Base-by-base conservation (phyloP, 1,140 invertebrate species). In the Drosophila parabipectinata region DNA sequence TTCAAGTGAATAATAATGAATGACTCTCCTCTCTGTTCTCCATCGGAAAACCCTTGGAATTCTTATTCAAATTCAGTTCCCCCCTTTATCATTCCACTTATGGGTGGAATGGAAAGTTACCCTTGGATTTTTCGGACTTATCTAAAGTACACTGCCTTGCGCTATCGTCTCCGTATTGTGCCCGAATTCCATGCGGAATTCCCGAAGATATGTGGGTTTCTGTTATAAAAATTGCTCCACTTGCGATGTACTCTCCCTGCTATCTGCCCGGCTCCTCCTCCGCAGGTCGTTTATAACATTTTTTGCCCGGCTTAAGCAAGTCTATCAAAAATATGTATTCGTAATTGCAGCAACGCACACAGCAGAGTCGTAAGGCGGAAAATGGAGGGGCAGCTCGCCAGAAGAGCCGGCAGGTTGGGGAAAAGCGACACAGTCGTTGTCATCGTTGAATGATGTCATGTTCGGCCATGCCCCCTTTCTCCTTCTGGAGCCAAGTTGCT, bases 361-460 rank as follows among this genome's bases (percentile, higher is more conserved):
- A 57, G 34, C 21, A 54, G 14, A 28, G 30, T 32, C 28, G 41
- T 30, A 15, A 37, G 15, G 12, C n/a, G 44, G 24, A 21, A 32
- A 8, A 14, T 26, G 53, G 26, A 7, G 41, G 26, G 53, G 24
- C 32, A 44, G 24, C 12, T 44, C n/a, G 21, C 21, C 21, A 21
- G 21, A 21, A 21, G 21, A 21, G 21, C 21, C 21, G 21, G 21
- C 21, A 37, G 61, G 26, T 69, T 73, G 77, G 67, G 82, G 66
- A 87, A 85, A 88, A 76, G 61, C 72, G 79, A 67, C 82, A 75
- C 59, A 61, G 64, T 82, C 57, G 50, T 59, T 57, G 69, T 61
- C 63, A 66, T 83, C 77, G 74, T 66, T 67, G 79, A 78, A 88
- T 87, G 82, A 87, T 87, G 82, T 87, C 83, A 87, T 82, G 79